phyloP scores from a whole-genome alignment of 2,888 invertebrate species.

The Bhutanitis thaidina region DNA sequence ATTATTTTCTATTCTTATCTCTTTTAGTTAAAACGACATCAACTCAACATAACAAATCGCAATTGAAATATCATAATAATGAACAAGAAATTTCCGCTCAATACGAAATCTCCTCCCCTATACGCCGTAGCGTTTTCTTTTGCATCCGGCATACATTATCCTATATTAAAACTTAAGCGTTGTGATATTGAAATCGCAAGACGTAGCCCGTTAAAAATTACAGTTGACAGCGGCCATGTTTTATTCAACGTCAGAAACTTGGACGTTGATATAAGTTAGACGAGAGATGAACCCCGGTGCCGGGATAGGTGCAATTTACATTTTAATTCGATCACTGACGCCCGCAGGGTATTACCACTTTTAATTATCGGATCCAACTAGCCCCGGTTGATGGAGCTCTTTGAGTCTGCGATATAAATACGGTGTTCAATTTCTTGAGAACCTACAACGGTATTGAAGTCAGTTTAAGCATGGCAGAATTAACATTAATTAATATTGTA shows the following conservation, averaged over 20 bases:
- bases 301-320: slow-evolving; percentile 29
- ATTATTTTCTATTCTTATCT: too few relatives aligned
- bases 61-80: too few relatives aligned
- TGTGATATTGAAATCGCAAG: slow-evolving; percentile 49
- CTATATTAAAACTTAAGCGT: slow-evolving; percentile 25
- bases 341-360: slow-evolving; percentile 21
- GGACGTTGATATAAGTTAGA: slow-evolving; percentile 43
- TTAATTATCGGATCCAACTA: slow-evolving; percentile 22
- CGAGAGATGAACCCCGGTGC: slow-evolving; percentile 12
- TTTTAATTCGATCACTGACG: slow-evolving; percentile 27
- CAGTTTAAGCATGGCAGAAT: too few relatives aligned
- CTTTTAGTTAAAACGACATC: too few relatives aligned
- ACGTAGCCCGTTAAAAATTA: slow-evolving; percentile 61
- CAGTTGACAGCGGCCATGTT: slow-evolving; percentile 59
- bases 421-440: background rate
- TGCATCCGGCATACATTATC: slow-evolving; percentile 20
- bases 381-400: slow-evolving; percentile 15
- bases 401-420: background rate
- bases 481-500: too few relatives aligned
- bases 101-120: background rate
- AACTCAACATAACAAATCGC: too few relatives aligned
- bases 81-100: background rate
- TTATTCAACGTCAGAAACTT: slow-evolving; percentile 62
- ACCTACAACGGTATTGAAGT: too few relatives aligned
- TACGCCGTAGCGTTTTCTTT: background rate